These are phyloP conservation scores for Apamea crenata DNA, from an alignment of 2,888 invertebrate genomes.

Conservation along the genomic window DNA sequence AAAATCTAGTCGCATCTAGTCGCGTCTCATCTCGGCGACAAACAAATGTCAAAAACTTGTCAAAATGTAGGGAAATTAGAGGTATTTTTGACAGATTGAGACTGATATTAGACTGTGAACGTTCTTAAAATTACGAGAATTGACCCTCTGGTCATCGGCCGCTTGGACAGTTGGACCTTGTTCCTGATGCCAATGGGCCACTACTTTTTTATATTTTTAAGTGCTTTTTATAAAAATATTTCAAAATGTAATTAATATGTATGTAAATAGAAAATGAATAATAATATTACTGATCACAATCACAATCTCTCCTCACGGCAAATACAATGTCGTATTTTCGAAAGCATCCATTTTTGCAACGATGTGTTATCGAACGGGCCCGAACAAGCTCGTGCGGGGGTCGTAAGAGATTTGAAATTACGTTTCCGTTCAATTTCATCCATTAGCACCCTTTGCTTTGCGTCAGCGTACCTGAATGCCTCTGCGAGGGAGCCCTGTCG, in stretches of 20 bases:
- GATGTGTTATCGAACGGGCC: constrained; percentile 49
- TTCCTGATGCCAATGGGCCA: too few species aligned
- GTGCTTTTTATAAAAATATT: neutral
- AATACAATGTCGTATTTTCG: constrained; percentile 5
- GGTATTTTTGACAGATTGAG: too few species aligned
- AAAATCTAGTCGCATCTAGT: too few species aligned
- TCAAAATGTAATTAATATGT: neutral
- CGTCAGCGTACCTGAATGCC: constrained; percentile 55
- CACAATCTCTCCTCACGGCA: neutral
- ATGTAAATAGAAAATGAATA: neutral
- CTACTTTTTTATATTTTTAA: too few species aligned
- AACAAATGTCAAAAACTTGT: too few species aligned
- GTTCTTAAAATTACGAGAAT: too few species aligned
- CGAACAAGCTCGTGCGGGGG: constrained; percentile 30
- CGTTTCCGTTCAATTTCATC: constrained; percentile 78
- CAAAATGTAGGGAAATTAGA: too few species aligned
- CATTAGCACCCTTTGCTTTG: constrained; percentile 74
- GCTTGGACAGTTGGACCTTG: too few species aligned
- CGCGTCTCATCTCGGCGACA: too few species aligned
- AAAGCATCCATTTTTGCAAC: constrained; percentile 45
- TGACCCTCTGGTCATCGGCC: too few species aligned
- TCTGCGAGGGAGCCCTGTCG: constrained; percentile 31
- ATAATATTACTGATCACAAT: neutral
- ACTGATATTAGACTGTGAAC: too few species aligned
- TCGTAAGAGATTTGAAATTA: constrained; percentile 74